phyloP scores from a whole-genome alignment of 2,888 invertebrate genomes.

The Apamea epomidion region DNA sequence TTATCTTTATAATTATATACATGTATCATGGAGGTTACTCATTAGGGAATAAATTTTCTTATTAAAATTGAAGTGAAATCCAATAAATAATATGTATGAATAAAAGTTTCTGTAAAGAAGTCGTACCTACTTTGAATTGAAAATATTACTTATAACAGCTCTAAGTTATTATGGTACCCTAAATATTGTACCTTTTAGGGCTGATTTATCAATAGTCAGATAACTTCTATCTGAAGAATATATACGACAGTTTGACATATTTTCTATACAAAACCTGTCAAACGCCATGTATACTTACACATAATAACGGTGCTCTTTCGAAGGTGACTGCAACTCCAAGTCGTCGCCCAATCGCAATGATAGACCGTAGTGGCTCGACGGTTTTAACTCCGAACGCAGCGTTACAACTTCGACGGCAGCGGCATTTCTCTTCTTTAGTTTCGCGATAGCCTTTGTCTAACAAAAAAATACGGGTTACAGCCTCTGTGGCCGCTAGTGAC shows the following conservation, averaged over 20 bases:
- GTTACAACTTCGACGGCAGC: not conserved
- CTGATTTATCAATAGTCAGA: no score
- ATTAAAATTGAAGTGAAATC: slow-evolving; percentile 3
- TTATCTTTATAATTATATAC: not conserved
- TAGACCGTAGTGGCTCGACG: not conserved
- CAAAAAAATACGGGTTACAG: not conserved
- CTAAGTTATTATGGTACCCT: not conserved
- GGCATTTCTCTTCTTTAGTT: not conserved
- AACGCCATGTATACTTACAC: not conserved
- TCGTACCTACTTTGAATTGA: not conserved
- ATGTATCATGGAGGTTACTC: not conserved
- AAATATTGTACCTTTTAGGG: not conserved
- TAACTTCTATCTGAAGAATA: no score
- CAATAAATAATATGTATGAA: slow-evolving; percentile 13
- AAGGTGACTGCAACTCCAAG: not conserved
- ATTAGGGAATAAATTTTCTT: not conserved
- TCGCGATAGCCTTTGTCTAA: not conserved
- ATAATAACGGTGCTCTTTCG: not conserved
- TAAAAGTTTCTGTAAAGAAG: not conserved
- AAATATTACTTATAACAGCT: slow-evolving; percentile 9
- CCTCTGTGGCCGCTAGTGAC: not conserved
- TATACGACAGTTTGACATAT: no score
- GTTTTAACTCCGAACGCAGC: not conserved
- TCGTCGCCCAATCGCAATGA: not conserved
- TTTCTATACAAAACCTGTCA: no score